phyloP scores from a whole-genome alignment of 2,113 vertebrate species.

The Ascaphus truei region DNA sequence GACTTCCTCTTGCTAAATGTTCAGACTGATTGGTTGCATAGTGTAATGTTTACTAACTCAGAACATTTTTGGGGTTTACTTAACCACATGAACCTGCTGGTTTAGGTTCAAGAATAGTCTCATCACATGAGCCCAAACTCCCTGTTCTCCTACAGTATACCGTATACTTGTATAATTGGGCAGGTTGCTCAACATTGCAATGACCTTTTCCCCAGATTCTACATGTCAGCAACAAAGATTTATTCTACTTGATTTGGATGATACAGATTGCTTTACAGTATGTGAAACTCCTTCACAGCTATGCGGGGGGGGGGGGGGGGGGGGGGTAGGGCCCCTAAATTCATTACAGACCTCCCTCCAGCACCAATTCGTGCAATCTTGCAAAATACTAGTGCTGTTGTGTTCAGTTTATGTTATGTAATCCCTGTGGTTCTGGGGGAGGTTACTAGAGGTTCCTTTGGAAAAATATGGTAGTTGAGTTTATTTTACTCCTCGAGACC shows the following conservation, averaged over 20 bases:
- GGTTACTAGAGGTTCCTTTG: too few relatives aligned
- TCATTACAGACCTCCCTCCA: neutral
- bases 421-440: too few relatives aligned
- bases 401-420: too few relatives aligned
- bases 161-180: neutral
- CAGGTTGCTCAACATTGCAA: neutral
- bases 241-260: neutral
- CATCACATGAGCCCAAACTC: too few relatives aligned
- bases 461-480: too few relatives aligned
- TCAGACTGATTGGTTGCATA: too few relatives aligned
- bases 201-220: conserved; percentile 26
- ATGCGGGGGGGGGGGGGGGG: too few relatives aligned
- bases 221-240: neutral
- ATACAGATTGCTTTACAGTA: neutral
- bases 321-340: too few relatives aligned
- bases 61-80: neutral
- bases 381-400: too few relatives aligned
- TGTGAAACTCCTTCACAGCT: neutral
- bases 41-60: neutral
- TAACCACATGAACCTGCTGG: neutral
- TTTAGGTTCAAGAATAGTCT: neutral
- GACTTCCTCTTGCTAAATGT: too few relatives aligned
- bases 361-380: too few relatives aligned
- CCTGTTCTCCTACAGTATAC: neutral
- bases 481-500: too few relatives aligned